Percentiles rank a stretch among this genome's conserved stretches.
phyloP scores from a whole-genome alignment of 2,888 invertebrate species.

The Athalia rosae region DNA sequence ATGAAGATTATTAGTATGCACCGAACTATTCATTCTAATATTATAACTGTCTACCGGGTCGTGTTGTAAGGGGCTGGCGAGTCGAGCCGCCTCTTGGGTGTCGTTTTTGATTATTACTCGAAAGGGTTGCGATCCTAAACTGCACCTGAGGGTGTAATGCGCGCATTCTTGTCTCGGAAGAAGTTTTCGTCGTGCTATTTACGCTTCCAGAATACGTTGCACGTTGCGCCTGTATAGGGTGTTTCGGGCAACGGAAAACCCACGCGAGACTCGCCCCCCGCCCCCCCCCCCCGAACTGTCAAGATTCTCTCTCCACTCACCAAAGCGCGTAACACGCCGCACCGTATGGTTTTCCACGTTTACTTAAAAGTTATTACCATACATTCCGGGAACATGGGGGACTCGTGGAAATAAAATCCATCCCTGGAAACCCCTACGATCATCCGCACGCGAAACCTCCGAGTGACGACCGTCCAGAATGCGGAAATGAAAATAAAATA shows the following conservation, averaged over 20 bases:
- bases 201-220: background rate
- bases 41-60: slow-evolving; percentile 45
- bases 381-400: background rate
- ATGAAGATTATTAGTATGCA: slow-evolving; percentile 66
- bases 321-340: too few relatives aligned
- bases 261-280: background rate
- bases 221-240: background rate
- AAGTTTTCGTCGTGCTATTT: slow-evolving; percentile 34
- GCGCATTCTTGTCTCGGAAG: slow-evolving; percentile 26
- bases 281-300: too few relatives aligned
- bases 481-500: too few relatives aligned
- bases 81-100: slow-evolving; percentile 64
- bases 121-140: slow-evolving; percentile 70
- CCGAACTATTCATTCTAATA: slow-evolving; percentile 71
- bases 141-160: slow-evolving; percentile 70
- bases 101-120: slow-evolving; percentile 72
- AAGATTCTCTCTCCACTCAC: background rate
- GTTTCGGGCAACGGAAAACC: background rate
- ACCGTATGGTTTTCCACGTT: slow-evolving; percentile 9
- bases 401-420: background rate
- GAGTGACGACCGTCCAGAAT: too few relatives aligned
- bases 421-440: background rate
- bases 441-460: too few relatives aligned
- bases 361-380: slow-evolving; percentile 8
- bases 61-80: slow-evolving; percentile 17